phyloP scores from a whole-genome alignment of 2,888 invertebrate species.

The Aphodius granarius region DNA sequence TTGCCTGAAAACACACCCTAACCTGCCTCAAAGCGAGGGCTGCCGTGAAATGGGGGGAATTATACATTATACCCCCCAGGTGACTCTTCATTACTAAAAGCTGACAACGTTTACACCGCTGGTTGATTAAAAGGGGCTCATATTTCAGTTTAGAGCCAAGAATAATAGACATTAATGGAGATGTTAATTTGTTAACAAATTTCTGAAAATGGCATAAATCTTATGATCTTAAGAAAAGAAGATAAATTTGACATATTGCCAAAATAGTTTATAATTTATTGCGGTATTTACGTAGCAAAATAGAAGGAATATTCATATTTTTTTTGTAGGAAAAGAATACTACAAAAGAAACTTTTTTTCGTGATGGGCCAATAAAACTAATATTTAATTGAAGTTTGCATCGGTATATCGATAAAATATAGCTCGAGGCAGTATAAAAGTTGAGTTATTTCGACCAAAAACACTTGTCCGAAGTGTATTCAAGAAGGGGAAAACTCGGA shows the following conservation, averaged over 20 bases:
- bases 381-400: constrained; percentile 7
- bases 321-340: neutral
- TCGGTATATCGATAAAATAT: neutral
- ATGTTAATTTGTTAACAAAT: neutral
- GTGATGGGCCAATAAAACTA: neutral
- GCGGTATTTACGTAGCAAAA: neutral
- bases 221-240: neutral
- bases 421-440: neutral
- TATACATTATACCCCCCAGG: neutral
- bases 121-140: neutral
- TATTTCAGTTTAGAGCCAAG: neutral
- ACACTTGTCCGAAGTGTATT: constrained; percentile 14
- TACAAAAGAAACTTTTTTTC: neutral
- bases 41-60: neutral
- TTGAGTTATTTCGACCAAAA: constrained; percentile 7
- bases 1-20: neutral
- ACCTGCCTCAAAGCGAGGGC: neutral
- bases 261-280: neutral
- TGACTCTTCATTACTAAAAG: neutral
- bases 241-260: neutral
- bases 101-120: neutral
- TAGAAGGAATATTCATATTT: neutral
- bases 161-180: neutral
- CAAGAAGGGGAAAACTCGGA: constrained; percentile 14
- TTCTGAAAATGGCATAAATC: too few relatives aligned